Base-by-base conservation (phyloP, 2,113 vertebrate species). In the Microtus richardsoni region DNA sequence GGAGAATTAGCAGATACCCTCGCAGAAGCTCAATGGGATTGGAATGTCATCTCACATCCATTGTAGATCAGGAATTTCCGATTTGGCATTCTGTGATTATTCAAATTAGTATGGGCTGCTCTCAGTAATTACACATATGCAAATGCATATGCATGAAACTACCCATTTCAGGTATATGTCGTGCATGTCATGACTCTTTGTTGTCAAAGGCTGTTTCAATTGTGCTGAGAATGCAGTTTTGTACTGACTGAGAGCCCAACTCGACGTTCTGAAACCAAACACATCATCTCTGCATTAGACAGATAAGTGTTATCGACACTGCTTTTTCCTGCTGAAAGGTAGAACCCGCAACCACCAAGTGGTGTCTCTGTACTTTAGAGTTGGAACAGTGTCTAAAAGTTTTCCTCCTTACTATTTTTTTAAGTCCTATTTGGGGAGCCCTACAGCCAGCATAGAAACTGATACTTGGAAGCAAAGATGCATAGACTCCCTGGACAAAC, bases 151-250 rank as follows among this genome's bases (percentile, higher is more conserved):
- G 8, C 24, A 47, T 5, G 41, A 95, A 94, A 44, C 74, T 77
- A 13, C 68, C 22, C 44, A 1, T 93, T 49, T 79, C 28, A 88
- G 36, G 44, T 30, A 28, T 39, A 58, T 70, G 10, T 60, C 13
- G 22, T 58, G 16, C 52, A 41, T 64, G 52, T 66, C n/a, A 52
- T 52, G n/a, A 91, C 47, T 79, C 62, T 91, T 91, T 78, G 49
- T 36, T 70, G 74, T 73, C 44, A 84, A 95, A 97, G 49, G 22
- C 11, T 62, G 30, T 52, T 91, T 26, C 73, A 93, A 86, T 88
- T 80, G 28, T 95, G 75, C 84, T 88, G 41, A 94, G 36, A 26
- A 82, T 94, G 41, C 10, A 77, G 24, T 68, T 62, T 88, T 83
- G 19, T 16, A 14, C 52, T 66, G 17, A 10, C 26, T 24, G 30